Evolutionary conservation across 2,113 vertebrate genomes (phyloP).

Genomic region (Paradisaea rubra): DNA sequence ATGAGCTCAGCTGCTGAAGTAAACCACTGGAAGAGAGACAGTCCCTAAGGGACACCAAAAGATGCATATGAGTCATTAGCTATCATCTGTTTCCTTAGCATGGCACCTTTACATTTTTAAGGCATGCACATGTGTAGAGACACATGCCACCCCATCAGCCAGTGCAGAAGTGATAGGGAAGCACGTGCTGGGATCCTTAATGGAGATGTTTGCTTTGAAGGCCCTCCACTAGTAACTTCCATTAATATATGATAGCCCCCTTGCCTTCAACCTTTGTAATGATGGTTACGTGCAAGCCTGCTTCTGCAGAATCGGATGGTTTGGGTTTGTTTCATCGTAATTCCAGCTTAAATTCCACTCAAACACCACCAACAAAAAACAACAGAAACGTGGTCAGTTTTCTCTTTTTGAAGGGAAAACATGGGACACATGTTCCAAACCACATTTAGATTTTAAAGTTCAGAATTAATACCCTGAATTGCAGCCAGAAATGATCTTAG

Average conservation of each 20-base stretch:
- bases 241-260: neutral
- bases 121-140: fast-evolving
- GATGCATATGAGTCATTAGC: neutral
- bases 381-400: neutral
- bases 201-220: neutral
- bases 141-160: neutral
- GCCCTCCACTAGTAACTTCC: neutral
- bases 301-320: neutral
- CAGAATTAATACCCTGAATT: slow-evolving; percentile 23
- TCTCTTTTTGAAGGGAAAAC: neutral
- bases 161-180: neutral
- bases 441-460: slow-evolving; percentile 1
- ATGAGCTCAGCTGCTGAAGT: neutral
- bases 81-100: neutral
- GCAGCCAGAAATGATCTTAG: slow-evolving; percentile 22
- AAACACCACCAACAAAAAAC: neutral
- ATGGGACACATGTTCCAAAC: neutral
- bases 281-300: neutral
- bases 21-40: neutral
- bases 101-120: neutral
- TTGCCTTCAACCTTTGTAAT: neutral
- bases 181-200: neutral
- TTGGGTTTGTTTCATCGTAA: neutral
- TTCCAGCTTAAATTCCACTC: neutral
- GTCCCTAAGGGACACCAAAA: neutral